Evolutionary conservation across 2,113 vertebrate genomes (phyloP), one percentile per base, ranked within the genome.

Genomic region (Oreocharis arfaki): DNA sequence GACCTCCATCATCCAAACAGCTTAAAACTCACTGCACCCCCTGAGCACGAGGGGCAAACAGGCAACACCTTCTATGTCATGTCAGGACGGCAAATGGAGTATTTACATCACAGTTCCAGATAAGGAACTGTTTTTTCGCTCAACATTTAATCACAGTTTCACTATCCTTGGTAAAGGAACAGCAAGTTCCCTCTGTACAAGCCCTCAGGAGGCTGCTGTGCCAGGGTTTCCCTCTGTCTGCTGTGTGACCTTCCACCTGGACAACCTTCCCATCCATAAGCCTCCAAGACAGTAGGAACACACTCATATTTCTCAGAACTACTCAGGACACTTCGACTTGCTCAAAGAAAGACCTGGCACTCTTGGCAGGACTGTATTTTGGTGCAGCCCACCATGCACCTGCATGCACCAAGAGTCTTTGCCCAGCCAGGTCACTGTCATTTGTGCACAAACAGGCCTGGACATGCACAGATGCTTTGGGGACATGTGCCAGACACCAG

Each of bases 1-100:
- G 24, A n/a, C 7, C n/a, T 74, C 56, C 26, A 39, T 6, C 44
- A 59, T 11, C 57, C 64, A 12, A 80, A 69, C 32, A 53, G 21
- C 50, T 69, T 28, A 52, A 52, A 81, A 37, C 30, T 42, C 55
- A 23, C 56, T 26, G 16, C 20, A 61, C 2, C 10, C 61, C 23
- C 63, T 27, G 37, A 27, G 67, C n/a, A 55, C 0, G 3, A 27
- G 35, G 47, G 28, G 16, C 16, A 81, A 74, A 73, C 0, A 0
- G 57, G 37, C 56, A 89, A 13, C 16, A 47, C 61, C 35, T 69
- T 44, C 68, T n/a, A 46, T 30, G 44, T 42, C 64, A 10, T 0
- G 3, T 55, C 28, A 77, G 41, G 17, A 53, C 11, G 42, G 53
- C 47, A 75, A 11, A 75, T 0, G 0, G 56, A 78, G 32, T 27